phyloP scores from a whole-genome alignment of 2,888 invertebrate species.

The Drosophila gaucha region DNA sequence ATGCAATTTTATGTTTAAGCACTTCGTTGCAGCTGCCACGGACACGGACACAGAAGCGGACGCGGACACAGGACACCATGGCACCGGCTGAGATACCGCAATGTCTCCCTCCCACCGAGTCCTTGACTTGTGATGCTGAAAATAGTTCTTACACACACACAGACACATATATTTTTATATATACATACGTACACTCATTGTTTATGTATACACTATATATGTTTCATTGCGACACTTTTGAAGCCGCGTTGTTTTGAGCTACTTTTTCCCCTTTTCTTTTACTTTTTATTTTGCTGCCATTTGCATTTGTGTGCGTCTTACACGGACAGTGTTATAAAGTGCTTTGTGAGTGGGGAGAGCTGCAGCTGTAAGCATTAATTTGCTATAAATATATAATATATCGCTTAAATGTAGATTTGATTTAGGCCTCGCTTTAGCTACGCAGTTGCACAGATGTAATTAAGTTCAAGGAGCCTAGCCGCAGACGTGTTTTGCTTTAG shows the following conservation, averaged over 20 bases:
- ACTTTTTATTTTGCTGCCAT: too few relatives aligned
- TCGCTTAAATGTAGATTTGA: background rate
- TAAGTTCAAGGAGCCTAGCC: background rate
- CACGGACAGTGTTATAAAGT: constrained; percentile 11
- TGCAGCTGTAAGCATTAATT: constrained; percentile 5
- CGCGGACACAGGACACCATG: constrained; percentile 24
- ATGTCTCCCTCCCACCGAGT: constrained; percentile 7
- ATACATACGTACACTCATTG: background rate
- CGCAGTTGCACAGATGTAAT: constrained; percentile 3
- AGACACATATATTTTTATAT: background rate
- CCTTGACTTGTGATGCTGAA: constrained; percentile 62
- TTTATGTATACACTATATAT: constrained; percentile 16
- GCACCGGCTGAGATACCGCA: constrained; percentile 29
- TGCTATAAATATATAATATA: constrained; percentile 5
- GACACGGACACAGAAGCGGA: constrained; percentile 19
- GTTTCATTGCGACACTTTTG: constrained; percentile 52
- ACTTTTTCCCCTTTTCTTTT: too few relatives aligned
- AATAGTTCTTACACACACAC: constrained; percentile 39
- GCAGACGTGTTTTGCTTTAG: background rate
- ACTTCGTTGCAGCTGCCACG: constrained; percentile 66
- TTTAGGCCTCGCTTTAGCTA: background rate
- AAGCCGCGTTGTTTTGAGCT: constrained; percentile 38
- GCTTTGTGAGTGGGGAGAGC: background rate
- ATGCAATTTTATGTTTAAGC: constrained; percentile 62
- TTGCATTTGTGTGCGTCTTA: background rate